These are phyloP conservation scores for Drosophila albomicans DNA, from an alignment of 1,140 invertebrate genomes.

Conservation along the genomic window DNA sequence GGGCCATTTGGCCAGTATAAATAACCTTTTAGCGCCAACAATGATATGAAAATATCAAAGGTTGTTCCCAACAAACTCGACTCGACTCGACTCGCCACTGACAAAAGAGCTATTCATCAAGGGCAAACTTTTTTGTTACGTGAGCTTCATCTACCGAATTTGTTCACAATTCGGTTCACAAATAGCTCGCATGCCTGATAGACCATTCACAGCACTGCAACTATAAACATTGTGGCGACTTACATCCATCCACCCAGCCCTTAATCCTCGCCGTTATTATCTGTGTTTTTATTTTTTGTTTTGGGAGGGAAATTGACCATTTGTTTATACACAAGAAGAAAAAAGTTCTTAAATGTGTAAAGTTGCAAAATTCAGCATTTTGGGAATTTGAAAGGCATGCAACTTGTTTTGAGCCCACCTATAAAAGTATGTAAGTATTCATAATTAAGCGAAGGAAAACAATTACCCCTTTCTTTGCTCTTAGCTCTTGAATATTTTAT, in stretches of 20 bases:
- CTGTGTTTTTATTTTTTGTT: slow-evolving; percentile 17
- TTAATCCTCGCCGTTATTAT: not conserved
- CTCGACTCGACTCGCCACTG: not conserved
- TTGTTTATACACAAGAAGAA: slow-evolving; percentile 17
- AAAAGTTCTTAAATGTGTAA: slow-evolving; percentile 38
- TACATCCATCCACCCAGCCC: not conserved
- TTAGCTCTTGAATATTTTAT: slow-evolving; percentile 23
- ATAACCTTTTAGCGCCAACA: slow-evolving; percentile 4
- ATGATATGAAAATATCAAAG: slow-evolving; percentile 18
- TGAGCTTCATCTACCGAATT: not conserved
- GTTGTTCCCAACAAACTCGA: not conserved
- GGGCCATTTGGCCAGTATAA: not conserved
- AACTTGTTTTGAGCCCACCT: slow-evolving; percentile 29
- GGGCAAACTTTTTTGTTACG: slow-evolving; percentile 8
- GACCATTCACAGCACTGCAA: slow-evolving; percentile 1
- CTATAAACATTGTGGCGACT: slow-evolving; percentile 1
- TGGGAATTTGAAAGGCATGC: slow-evolving; percentile 35
- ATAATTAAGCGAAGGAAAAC: slow-evolving; percentile 25
- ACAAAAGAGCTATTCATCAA: slow-evolving; percentile 8
- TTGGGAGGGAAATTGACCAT: slow-evolving; percentile 12
- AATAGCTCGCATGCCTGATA: slow-evolving; percentile 16
- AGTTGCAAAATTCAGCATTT: slow-evolving; percentile 35
- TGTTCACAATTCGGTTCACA: slow-evolving; percentile 8
- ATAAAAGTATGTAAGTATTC: slow-evolving; percentile 38
- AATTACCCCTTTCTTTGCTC: slow-evolving; percentile 28